These are phyloP conservation scores for Brachystomella parvula DNA, from an alignment of 1,140 invertebrate species.

Conservation along the genomic window DNA sequence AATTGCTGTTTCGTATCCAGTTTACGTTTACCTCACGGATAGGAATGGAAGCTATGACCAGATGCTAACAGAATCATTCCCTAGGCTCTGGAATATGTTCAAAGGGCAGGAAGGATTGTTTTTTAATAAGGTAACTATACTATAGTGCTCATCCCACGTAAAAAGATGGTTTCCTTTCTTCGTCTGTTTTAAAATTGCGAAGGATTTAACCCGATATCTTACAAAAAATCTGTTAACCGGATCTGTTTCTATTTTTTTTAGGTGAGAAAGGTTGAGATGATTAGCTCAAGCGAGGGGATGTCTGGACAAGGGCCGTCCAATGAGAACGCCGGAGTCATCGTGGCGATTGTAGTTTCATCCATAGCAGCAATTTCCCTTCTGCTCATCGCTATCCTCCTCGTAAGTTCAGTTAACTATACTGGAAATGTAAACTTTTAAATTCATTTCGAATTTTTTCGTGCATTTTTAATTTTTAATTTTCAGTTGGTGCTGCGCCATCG, in stretches of 20 bases:
- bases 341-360: slow-evolving; percentile 47
- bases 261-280: slow-evolving; percentile 36
- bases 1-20: slow-evolving; percentile 11
- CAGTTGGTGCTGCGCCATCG: slow-evolving; percentile 63
- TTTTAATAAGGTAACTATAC: background rate
- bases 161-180: too few relatives aligned
- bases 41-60: slow-evolving; percentile 36
- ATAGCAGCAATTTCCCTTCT: slow-evolving; percentile 51
- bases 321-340: slow-evolving; percentile 46
- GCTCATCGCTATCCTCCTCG: slow-evolving; percentile 56
- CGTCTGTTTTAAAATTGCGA: background rate
- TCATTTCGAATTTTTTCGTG: background rate
- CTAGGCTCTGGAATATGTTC: slow-evolving; percentile 24
- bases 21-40: slow-evolving; percentile 35
- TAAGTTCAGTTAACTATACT: slow-evolving; percentile 42
- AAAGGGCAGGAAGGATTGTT: background rate
- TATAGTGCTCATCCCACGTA: too few relatives aligned
- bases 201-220: background rate
- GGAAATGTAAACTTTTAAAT: slow-evolving; percentile 10
- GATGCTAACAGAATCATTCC: slow-evolving; percentile 32
- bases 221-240: background rate
- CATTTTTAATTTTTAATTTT: slow-evolving; percentile 13
- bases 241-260: slow-evolving; percentile 11
- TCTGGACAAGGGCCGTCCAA: slow-evolving; percentile 39
- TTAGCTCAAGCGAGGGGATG: slow-evolving; percentile 21